Evolutionary conservation across 2,797 vertebrate genomes (phyloP).

Genomic region (Poeciliopsis infans): DNA sequence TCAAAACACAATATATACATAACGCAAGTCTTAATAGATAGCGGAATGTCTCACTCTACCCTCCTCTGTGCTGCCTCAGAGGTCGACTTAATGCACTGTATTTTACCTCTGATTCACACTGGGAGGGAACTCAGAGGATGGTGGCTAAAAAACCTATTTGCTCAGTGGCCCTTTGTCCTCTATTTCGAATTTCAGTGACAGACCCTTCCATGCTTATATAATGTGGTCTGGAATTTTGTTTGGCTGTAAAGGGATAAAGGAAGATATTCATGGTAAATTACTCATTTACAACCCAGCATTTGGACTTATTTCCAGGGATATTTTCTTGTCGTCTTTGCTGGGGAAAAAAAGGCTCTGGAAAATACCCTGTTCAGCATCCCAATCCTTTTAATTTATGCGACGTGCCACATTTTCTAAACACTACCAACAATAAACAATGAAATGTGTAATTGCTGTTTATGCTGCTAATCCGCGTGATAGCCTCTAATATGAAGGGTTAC

Average conservation of each 20-base stretch:
- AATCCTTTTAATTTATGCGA: constrained; percentile 54
- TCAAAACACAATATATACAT: constrained; percentile 81
- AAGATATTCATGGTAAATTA: constrained; percentile 69
- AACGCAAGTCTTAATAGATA: constrained; percentile 79
- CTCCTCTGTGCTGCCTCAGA: constrained; percentile 77
- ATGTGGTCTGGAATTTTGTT: constrained; percentile 63
- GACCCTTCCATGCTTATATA: constrained; percentile 62
- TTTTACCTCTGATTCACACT: constrained; percentile 80
- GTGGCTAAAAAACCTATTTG: constrained; percentile 66
- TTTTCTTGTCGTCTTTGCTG: constrained; percentile 46
- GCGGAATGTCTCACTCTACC: constrained; percentile 78
- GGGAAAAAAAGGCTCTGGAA: constrained; percentile 39
- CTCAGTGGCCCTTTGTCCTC: constrained; percentile 74
- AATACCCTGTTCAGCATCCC: constrained; percentile 26
- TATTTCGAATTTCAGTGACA: constrained; percentile 74
- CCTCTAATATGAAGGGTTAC: constrained; percentile 79
- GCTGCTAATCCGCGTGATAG: constrained; percentile 76
- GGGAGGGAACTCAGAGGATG: constrained; percentile 69
- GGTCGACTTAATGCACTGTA: constrained; percentile 76
- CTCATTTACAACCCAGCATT: constrained; percentile 63
- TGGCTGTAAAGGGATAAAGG: constrained; percentile 59
- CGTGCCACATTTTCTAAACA: constrained; percentile 60
- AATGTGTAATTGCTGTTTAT: constrained; percentile 80
- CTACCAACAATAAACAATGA: constrained; percentile 79
- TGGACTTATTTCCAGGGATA: constrained; percentile 55